Base-by-base conservation (phyloP, 2,113 vertebrate species). In the Macrotus californicus region DNA sequence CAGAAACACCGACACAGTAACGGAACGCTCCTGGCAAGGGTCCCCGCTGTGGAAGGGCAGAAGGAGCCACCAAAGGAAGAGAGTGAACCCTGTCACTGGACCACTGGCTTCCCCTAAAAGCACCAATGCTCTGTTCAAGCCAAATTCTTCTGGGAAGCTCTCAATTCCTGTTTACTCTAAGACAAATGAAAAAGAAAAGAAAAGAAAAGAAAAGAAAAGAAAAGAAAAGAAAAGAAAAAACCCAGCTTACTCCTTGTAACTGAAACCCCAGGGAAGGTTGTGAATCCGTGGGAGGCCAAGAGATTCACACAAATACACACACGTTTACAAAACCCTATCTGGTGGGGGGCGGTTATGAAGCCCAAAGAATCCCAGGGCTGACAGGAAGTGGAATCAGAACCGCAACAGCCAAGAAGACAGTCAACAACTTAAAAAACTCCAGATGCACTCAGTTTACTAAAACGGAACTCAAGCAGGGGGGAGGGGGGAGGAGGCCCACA, bases 311-410 rank as follows among this genome's bases (percentile, higher is more conserved):
- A 97, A 97, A 98, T 70, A 97, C 61, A 97, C 22, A 43, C 19
- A 61, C 43, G 13, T 80, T 81, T 36, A 95, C 66, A 85, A 79
- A 97, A 87, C 77, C 70, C 2, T 43, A 92, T 91, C 90, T 97
- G 90, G 82, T 14, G 76, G 9, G 67, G 50, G 46, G 12, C 59
- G 31, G 93, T 48, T 93, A 94, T 18, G n/a, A 95, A 89, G 69
- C 89, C 94, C 82, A 97, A 66, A 92, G 85, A 95, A 95, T 96
- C 95, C 96, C 94, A 96, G 88, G 77, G 46, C 64, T 87, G 56
- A 96, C 97, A 98, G 98, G 98, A 98, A 98, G 97, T 97, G 93
- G 98, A 97, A 97, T 98, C 66, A 96, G 93, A 98, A 98, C 97
- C 98, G 98, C 97, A 96, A 95, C 96, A 98, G 97, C 96, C 97